Evolutionary conservation across 1,140 invertebrate genomes (phyloP), one percentile per base, ranked within the genome.

Genomic region (Formica selysi): DNA sequence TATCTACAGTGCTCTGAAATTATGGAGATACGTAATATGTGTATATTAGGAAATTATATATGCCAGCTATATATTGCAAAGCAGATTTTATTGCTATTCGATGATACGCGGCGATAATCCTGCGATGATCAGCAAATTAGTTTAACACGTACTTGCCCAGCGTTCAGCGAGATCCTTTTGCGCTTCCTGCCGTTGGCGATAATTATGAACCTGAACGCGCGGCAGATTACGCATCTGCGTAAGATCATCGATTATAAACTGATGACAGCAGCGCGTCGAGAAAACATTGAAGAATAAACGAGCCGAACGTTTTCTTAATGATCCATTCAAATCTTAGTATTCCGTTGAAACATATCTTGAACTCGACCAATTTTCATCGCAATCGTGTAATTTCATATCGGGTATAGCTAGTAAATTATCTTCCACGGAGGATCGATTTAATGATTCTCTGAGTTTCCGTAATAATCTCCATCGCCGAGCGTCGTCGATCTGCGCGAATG

Each of bases 121-220:
- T 29, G 44, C 48, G 26, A 8, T 54, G 32, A 54, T 83, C 79
- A 44, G 54, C 54, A 61, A 74, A 83, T 74, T 74, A 48, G 68
- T 83, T 83, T 74, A 83, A 73, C 79, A 61, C 44, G 67, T 61
- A 62, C 67, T 61, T 32, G 57, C 26, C 57, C 70, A 80, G 59
- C 36, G 19, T 62, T 29, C 26, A 41, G 22, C 26, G 16, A 81
- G 65, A 71, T 71, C 22, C 51, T 19, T 44, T 32, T 67, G 54
- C 19, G 79, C 38, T 61, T 83, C 68, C 54, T 26, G 67, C 67
- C 36, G 54, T 19, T 51, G 67, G 36, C 16, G 67, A 61, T 73
- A 68, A 81, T 81, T 73, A 26, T 67, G 19, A 73, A 61, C 19
- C 19, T 71, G 29, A 61, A 16, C 51, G 67, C 38, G 36, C 41